These are phyloP conservation scores for Sarcoramphus papa DNA, from an alignment of 2,797 vertebrate genomes.

Conservation along the genomic window DNA sequence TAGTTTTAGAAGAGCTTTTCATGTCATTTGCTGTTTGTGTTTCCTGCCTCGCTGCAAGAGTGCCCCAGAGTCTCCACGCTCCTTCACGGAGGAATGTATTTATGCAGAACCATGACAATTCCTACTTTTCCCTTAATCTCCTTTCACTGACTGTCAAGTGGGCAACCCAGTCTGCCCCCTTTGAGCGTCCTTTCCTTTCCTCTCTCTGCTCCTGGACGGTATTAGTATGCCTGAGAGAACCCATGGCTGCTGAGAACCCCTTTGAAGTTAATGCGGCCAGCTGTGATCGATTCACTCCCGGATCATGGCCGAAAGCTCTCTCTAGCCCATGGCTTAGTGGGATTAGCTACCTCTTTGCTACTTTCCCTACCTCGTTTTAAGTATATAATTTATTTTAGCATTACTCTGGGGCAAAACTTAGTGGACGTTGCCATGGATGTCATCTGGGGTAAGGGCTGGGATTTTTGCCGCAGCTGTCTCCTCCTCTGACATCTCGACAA, in stretches of 20 bases:
- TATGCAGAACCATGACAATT: not conserved
- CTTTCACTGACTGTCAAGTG: not conserved
- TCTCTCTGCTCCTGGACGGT: not conserved
- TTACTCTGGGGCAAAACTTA: conserved; percentile 1
- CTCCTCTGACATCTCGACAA: not conserved
- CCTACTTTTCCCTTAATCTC: not conserved
- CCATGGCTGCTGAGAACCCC: not conserved
- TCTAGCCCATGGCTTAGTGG: not conserved
- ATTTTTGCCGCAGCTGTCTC: not conserved
- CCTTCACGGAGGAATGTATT: not conserved
- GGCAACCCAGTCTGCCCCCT: not conserved
- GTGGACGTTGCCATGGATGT: not conserved
- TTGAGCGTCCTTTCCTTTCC: not conserved
- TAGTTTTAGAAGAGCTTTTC: not conserved
- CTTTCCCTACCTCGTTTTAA: not conserved
- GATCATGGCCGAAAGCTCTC: not conserved
- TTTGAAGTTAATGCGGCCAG: conserved; percentile 23
- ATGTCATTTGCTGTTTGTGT: not conserved
- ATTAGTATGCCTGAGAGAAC: not conserved
- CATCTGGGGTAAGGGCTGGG: not conserved
- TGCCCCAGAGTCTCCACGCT: not conserved
- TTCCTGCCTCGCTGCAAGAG: not conserved
- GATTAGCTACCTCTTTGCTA: conserved; percentile 13
- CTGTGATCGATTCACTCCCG: conserved; percentile 8
- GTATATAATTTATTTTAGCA: not conserved